These are phyloP conservation scores for Leptobrachium ailaonicum DNA, from an alignment of 2,113 vertebrate genomes.

Conservation along the genomic window DNA sequence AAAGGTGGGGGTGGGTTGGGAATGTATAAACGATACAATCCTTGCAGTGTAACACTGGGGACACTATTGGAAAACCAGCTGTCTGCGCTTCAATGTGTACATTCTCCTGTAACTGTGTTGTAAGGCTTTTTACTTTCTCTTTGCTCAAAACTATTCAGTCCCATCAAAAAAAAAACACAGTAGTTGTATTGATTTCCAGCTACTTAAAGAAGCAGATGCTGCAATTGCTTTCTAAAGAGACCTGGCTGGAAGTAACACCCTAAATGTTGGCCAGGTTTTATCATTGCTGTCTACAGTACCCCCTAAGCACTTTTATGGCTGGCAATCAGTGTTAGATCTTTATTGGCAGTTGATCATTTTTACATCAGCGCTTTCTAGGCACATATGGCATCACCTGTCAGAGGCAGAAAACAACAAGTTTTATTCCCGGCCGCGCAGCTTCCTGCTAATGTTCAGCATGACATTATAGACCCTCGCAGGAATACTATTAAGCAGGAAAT, in stretches of 20 bases:
- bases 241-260: constrained; percentile 49
- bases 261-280: constrained; percentile 53
- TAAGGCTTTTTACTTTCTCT: constrained; percentile 55
- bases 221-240: constrained; percentile 61
- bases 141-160: constrained; percentile 51
- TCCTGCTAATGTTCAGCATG: constrained; percentile 50
- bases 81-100: constrained; percentile 58
- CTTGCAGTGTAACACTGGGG: constrained; percentile 58
- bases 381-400: constrained; percentile 51
- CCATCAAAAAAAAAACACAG: constrained; percentile 43
- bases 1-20: constrained; percentile 39
- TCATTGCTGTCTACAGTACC: constrained; percentile 50
- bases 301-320: constrained; percentile 58
- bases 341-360: constrained; percentile 57
- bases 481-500: constrained; percentile 1
- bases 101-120: constrained; percentile 51
- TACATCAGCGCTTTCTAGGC: constrained; percentile 56
- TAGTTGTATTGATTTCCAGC: constrained; percentile 52
- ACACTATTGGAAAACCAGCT: constrained; percentile 64
- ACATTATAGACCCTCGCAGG: constrained; percentile 35
- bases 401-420: constrained; percentile 52
- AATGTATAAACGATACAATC: constrained; percentile 55
- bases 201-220: constrained; percentile 60
- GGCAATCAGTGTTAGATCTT: constrained; percentile 60
- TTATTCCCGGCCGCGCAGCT: constrained; percentile 44